phyloP scores from a whole-genome alignment of 2,113 vertebrate genomes.

The Phasianus colchicus region DNA sequence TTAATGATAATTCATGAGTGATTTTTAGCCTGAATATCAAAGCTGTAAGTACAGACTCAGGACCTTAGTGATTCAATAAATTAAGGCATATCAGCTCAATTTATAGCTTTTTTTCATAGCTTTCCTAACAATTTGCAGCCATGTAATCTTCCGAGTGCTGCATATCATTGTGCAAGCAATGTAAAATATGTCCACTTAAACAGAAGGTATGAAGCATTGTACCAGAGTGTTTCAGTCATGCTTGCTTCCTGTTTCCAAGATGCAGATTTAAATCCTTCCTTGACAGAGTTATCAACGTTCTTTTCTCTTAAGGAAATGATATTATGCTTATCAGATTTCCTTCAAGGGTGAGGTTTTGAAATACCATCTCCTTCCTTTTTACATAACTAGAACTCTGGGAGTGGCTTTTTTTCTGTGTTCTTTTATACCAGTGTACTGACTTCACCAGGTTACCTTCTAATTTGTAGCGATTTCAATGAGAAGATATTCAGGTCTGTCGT shows the following conservation, averaged over 20 bases:
- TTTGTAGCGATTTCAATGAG: background rate
- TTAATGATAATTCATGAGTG: constrained; percentile 49
- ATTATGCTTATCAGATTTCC: constrained; percentile 58
- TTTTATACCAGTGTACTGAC: background rate
- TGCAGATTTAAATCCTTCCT: constrained; percentile 57
- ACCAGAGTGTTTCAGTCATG: constrained; percentile 37
- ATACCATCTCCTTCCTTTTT: constrained; percentile 18
- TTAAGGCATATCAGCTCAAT: constrained; percentile 21
- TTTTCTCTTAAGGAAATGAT: constrained; percentile 55
- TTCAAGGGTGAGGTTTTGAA: constrained; percentile 50
- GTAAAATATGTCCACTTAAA: constrained; percentile 69
- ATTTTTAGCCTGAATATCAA: constrained; percentile 56
- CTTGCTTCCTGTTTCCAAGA: constrained; percentile 52
- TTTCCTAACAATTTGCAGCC: constrained; percentile 53
- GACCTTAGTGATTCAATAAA: constrained; percentile 12
- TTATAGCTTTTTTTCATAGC: constrained; percentile 43
- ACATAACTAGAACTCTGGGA: constrained; percentile 2
- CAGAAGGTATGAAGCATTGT: constrained; percentile 48
- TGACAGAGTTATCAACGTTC: constrained; percentile 35
- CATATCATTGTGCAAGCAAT: constrained; percentile 45
- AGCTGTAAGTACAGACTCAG: constrained; percentile 21
- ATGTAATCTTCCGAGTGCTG: constrained; percentile 43
- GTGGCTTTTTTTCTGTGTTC: background rate
- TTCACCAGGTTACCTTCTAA: background rate
- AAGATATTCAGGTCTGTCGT: background rate